Conservation (phyloP, 2,113 vertebrate genomes). For the Ictalurus furcatus region DNA sequence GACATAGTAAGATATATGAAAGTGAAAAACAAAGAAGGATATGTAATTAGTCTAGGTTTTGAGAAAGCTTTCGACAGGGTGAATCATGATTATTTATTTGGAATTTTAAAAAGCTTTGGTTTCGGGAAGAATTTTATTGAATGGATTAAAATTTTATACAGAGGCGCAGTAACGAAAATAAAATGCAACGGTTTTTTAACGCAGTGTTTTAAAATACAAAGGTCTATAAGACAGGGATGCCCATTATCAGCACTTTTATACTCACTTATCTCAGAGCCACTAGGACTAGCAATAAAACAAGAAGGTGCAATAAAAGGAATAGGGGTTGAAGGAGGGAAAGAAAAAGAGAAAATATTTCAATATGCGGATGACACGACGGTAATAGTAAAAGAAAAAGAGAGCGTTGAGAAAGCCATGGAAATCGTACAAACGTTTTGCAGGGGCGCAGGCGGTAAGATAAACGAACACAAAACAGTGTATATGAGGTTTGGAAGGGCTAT, state of each 20-base stretch:
- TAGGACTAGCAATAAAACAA: too few species aligned
- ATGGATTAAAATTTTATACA: neutral
- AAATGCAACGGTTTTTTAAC: neutral
- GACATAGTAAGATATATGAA: neutral
- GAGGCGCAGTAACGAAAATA: neutral
- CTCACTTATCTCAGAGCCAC: too few species aligned
- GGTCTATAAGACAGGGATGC: neutral
- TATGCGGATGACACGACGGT: constrained; percentile 8
- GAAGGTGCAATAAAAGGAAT: too few species aligned
- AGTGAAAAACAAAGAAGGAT: neutral
- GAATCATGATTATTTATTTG: neutral
- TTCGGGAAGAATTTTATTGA: neutral
- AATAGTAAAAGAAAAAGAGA: neutral
- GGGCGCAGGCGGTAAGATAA: too few species aligned
- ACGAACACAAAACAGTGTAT: too few species aligned
- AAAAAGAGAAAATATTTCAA: too few species aligned
- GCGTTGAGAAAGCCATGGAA: too few species aligned
- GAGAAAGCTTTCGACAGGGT: neutral
- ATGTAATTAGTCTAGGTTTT: neutral
- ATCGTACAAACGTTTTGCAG: too few species aligned
- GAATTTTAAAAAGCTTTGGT: neutral
- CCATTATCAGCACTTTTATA: neutral
- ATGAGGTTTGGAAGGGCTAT: too few species aligned
- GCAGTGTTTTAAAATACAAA: too few species aligned
- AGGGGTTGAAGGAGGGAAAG: too few species aligned